Evolutionary conservation across 1,140 invertebrate species (phyloP).

Genomic region (Mylabris phalerata): DNA sequence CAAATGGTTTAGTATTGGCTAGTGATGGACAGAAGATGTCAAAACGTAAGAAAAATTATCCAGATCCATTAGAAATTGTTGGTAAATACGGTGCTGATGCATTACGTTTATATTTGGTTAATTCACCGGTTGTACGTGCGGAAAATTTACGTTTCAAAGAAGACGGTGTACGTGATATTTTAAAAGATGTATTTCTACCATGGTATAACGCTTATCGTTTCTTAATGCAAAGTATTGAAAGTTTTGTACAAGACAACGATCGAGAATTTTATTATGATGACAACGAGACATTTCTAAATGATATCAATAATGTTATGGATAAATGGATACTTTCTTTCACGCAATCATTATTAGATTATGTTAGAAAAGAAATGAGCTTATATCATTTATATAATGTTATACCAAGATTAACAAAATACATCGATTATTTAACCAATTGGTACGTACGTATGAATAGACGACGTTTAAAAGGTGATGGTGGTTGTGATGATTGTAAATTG

Average conservation of each 20-base stretch:
- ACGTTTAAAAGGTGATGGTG: conserved; percentile 82
- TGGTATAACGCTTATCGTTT: conserved; percentile 99
- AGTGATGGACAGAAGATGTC: conserved; percentile 99
- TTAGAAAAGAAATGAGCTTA: conserved; percentile 87
- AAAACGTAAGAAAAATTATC: conserved; percentile 98
- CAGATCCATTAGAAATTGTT: conserved; percentile 89
- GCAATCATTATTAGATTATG: conserved; percentile 83
- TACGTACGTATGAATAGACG: conserved; percentile 93
- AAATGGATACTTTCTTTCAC: conserved; percentile 96
- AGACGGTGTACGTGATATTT: conserved; percentile 87
- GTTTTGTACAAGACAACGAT: conserved; percentile 67
- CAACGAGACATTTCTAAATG: conserved; percentile 36
- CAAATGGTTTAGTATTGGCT: conserved; percentile 91
- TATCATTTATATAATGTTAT: conserved; percentile 95
- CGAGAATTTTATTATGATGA: conserved; percentile 58
- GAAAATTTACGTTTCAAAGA: conserved; percentile 97
- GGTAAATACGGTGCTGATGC: conserved; percentile 96
- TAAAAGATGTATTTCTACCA: conserved; percentile 97
- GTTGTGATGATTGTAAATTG: conserved; percentile 68
- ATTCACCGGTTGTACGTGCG: conserved; percentile 95
- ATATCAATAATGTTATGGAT: conserved; percentile 85
- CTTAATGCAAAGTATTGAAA: conserved; percentile 86
- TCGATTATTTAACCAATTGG: conserved; percentile 98
- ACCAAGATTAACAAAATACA: conserved; percentile 88
- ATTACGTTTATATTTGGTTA: conserved; percentile 91